Base-by-base conservation (phyloP, 1,140 invertebrate species). In the Drosophila elegans region DNA sequence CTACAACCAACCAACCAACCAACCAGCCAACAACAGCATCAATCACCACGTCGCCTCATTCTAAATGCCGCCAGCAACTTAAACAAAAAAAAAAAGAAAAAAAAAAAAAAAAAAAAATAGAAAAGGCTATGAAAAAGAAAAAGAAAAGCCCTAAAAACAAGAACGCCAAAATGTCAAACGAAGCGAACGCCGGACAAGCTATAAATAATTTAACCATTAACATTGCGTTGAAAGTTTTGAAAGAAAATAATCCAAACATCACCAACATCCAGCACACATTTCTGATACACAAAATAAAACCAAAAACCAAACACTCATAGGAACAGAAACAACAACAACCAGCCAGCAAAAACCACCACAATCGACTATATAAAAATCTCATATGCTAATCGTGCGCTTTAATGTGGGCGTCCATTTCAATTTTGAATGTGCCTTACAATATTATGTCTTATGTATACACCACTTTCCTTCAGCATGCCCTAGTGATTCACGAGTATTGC, bases 1-100 rank as follows among this genome's bases (percentile, higher is more conserved):
- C 82, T 88, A 79, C 68, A 88, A 78, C 73, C 84, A 89, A 74
- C 74, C 68, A 79, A 75, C 54, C 54, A 71, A 66, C 57, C 61
- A 86, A 81, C 62, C 57, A 75, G 64, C 72, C 72, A 76, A 73
- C 75, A 78, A 78, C 75, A 78, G 64, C 74, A 78, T 78, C 83
- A 79, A 88, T 83, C 83, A 83, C 72, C 73, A 80, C 67, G 81
- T 67, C 80, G 84, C 56, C 68, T 86, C 83, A 86, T 82, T 80
- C 45, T 52, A 72, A 63, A 63, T 55, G 63, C 76, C 56, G 76
- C 54, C 62, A 69, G 67, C 69, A 74, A 66, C 49, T 39, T 45
- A 34, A 61, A 64, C 36, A 38, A 29, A 36, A 16, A 53, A 61
- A 57, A 44, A 53, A 25, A 42, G 49, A 34, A 48, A 41, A 11